Evolutionary conservation across 2,888 invertebrate species (phyloP).

Genomic region (Agrotis ipsilon): DNA sequence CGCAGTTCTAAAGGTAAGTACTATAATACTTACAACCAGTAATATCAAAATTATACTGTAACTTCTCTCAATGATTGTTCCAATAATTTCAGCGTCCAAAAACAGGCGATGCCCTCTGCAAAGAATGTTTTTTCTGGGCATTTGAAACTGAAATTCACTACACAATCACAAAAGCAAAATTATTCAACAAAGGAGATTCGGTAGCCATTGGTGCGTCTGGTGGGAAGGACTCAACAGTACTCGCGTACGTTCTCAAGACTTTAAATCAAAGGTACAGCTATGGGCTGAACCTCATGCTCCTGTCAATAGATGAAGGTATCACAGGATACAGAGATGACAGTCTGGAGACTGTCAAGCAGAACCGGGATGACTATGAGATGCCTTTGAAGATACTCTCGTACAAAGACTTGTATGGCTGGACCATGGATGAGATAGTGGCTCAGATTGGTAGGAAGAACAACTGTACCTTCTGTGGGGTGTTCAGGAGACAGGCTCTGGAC

Average conservation of each 20-base stretch:
- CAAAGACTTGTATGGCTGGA: conserved; percentile 99
- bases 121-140: conserved; percentile 97
- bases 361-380: conserved; percentile 98
- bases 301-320: conserved; percentile 99
- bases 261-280: conserved; percentile 98
- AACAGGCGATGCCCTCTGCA: conserved; percentile 97
- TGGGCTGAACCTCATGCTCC: conserved; percentile 96
- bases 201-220: conserved; percentile 98
- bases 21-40: background rate
- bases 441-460: conserved; percentile 97
- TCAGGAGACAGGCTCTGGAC: conserved; percentile 98
- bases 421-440: conserved; percentile 99
- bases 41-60: background rate
- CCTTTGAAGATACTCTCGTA: conserved; percentile 98
- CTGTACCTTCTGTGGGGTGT: conserved; percentile 99
- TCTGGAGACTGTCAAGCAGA: conserved; percentile 98
- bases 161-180: conserved; percentile 95
- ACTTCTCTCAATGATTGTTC: background rate
- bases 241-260: conserved; percentile 97
- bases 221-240: conserved; percentile 99
- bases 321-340: conserved; percentile 99
- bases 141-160: conserved; percentile 99
- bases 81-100: conserved; percentile 94
- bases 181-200: conserved; percentile 96
- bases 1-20: conserved; percentile 94